phyloP scores from a whole-genome alignment of 2,797 vertebrate genomes.

The Allobates femoralis region DNA sequence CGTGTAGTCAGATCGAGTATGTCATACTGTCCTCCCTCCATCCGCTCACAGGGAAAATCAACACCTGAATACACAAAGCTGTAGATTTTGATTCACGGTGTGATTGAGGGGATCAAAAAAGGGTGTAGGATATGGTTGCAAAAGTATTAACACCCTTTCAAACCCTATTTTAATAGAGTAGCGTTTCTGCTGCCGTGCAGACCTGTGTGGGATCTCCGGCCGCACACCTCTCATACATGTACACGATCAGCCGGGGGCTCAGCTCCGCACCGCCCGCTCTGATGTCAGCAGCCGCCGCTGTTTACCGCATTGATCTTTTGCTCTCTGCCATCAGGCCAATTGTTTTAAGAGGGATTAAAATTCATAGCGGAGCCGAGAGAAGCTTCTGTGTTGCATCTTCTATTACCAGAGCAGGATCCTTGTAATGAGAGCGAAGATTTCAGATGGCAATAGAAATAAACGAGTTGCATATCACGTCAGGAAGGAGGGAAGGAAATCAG shows the following conservation, averaged over 20 bases:
- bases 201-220: not conserved
- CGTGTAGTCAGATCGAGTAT: no score
- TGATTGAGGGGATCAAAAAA: no score
- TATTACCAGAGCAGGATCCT: constrained; percentile 55
- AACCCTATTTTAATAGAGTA: no score
- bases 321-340: constrained; percentile 57
- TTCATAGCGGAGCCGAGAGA: constrained; percentile 46
- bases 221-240: constrained; percentile 1
- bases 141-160: not conserved
- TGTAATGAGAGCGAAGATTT: constrained; percentile 67
- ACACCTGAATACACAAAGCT: no score
- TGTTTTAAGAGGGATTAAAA: constrained; percentile 50
- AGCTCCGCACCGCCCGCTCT: constrained; percentile 35
- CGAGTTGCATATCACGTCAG: constrained; percentile 58
- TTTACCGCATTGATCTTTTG: constrained; percentile 49
- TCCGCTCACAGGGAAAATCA: no score
- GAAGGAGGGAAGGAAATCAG: not conserved
- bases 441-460: constrained; percentile 67
- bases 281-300: constrained; percentile 22
- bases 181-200: not conserved
- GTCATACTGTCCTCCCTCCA: no score
- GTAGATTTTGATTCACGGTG: no score
- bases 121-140: not conserved
- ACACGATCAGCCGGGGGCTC: not conserved
- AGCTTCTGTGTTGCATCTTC: constrained; percentile 50